A percentile compares a stretch with the other conserved stretches of the same genome.
Evolutionary conservation across 2,888 invertebrate genomes (phyloP).

Genomic region (Eristalinus sepulchralis): DNA sequence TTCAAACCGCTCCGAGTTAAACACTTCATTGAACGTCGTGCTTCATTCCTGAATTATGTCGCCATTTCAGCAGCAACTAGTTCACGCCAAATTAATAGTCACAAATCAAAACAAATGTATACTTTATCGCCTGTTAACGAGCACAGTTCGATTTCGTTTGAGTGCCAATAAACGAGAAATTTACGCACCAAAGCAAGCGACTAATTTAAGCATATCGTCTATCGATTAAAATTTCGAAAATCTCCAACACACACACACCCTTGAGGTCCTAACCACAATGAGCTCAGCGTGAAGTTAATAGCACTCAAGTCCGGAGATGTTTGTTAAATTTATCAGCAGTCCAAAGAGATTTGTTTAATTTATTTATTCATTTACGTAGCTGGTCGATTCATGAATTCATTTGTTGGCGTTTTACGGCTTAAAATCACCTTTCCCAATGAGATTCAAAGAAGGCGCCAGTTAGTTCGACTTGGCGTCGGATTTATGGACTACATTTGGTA

Average conservation of each 20-base stretch:
- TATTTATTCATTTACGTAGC: background rate
- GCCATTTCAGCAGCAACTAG: background rate
- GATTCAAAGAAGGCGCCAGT: constrained; percentile 58
- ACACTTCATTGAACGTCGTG: background rate
- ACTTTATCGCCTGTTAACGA: background rate
- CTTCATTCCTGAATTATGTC: background rate
- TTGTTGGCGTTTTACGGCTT: background rate
- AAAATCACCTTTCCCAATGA: background rate
- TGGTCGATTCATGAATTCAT: background rate
- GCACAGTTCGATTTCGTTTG: background rate
- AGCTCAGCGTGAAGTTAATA: background rate
- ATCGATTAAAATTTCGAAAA: background rate
- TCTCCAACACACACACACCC: background rate
- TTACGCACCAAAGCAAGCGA: background rate
- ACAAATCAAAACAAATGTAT: background rate
- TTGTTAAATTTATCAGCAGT: background rate
- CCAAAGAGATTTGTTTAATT: background rate
- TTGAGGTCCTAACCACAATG: background rate
- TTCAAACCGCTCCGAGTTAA: background rate
- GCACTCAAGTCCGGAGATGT: background rate
- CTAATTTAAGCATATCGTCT: background rate
- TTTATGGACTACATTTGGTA: constrained; percentile 38
- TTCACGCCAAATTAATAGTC: background rate
- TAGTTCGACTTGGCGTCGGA: constrained; percentile 26
- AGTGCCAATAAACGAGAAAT: background rate